These are phyloP conservation scores for Carapus acus DNA, from an alignment of 2,797 vertebrate species.

Conservation along the genomic window DNA sequence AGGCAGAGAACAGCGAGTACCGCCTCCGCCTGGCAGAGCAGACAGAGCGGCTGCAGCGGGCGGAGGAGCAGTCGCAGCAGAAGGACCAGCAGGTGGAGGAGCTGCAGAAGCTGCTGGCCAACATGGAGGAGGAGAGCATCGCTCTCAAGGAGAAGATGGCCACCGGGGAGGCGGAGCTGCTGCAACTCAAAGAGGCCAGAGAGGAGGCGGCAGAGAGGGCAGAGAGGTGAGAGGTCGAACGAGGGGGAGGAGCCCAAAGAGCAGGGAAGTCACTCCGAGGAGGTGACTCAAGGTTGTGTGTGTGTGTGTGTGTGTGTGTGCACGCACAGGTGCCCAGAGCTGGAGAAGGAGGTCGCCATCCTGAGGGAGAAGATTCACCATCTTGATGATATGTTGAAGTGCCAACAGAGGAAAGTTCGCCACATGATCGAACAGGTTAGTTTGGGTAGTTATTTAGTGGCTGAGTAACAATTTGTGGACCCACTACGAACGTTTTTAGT, in stretches of 20 bases:
- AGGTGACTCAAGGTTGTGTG: too few species aligned
- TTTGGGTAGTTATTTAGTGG: too few species aligned
- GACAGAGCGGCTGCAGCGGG: slow-evolving; percentile 60
- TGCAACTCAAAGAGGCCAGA: slow-evolving; percentile 58
- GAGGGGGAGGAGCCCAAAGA: too few species aligned
- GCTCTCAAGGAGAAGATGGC: slow-evolving; percentile 71
- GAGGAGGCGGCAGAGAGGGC: slow-evolving; percentile 58
- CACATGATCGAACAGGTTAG: slow-evolving; percentile 95
- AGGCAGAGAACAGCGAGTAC: slow-evolving; percentile 63
- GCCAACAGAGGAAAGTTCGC: slow-evolving; percentile 91
- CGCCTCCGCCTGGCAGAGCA: slow-evolving; percentile 65
- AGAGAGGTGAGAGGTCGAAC: slow-evolving; percentile 70
- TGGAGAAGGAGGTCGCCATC: slow-evolving; percentile 80
- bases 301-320: slow-evolving; percentile 1
- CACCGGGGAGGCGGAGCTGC: slow-evolving; percentile 73
- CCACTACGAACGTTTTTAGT: too few species aligned
- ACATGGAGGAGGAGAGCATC: slow-evolving; percentile 78
- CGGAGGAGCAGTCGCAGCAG: slow-evolving; percentile 54
- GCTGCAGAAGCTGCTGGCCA: slow-evolving; percentile 74
- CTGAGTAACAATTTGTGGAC: too few species aligned
- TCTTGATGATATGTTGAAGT: slow-evolving; percentile 90
- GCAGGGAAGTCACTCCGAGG: too few species aligned
- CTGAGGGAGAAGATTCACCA: slow-evolving; percentile 88
- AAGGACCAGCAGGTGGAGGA: slow-evolving; percentile 69
- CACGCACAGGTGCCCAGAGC: slow-evolving; percentile 68